A percentile compares a stretch with the other conserved stretches of the same genome.
These are phyloP conservation scores for Gallinago media DNA, from an alignment of 2,113 vertebrate genomes.

Conservation along the genomic window DNA sequence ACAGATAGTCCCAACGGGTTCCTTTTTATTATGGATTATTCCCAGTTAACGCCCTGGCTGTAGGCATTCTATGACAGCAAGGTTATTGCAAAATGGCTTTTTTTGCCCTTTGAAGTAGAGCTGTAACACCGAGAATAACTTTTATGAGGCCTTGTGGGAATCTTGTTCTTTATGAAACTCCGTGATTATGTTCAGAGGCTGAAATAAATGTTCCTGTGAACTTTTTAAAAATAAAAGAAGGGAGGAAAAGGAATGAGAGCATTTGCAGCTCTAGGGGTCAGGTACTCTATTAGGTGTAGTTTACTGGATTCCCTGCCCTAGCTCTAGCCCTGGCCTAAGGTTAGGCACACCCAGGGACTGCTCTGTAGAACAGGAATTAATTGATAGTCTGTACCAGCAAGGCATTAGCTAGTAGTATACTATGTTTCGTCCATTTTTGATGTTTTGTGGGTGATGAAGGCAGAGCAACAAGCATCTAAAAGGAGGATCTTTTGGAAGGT, in stretches of 20 bases:
- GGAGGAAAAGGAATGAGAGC: neutral
- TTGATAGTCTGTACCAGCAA: neutral
- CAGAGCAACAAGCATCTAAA: neutral
- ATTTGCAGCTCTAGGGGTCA: neutral
- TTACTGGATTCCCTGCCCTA: neutral
- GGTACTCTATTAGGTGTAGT: neutral
- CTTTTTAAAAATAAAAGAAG: conserved; percentile 37
- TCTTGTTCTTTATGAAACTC: conserved; percentile 34
- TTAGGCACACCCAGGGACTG: neutral
- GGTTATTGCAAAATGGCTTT: conserved; percentile 55
- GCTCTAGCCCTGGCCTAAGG: neutral
- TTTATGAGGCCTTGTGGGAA: conserved; percentile 57
- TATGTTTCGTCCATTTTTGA: neutral
- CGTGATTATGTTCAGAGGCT: conserved; percentile 46
- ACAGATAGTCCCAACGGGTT: conserved; percentile 23
- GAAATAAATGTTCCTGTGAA: conserved; percentile 37
- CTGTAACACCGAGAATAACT: conserved; percentile 40
- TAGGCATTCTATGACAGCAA: conserved; percentile 56
- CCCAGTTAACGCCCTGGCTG: conserved; percentile 22
- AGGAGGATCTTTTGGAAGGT: neutral
- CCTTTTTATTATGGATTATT: conserved; percentile 63
- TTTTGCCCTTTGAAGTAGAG: conserved; percentile 61
- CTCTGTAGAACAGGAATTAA: neutral
- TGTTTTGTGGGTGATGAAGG: neutral
- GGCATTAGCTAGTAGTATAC: neutral